Evolutionary conservation across 2,888 invertebrate species (phyloP).

Genomic region (Scaptomyza parva): DNA sequence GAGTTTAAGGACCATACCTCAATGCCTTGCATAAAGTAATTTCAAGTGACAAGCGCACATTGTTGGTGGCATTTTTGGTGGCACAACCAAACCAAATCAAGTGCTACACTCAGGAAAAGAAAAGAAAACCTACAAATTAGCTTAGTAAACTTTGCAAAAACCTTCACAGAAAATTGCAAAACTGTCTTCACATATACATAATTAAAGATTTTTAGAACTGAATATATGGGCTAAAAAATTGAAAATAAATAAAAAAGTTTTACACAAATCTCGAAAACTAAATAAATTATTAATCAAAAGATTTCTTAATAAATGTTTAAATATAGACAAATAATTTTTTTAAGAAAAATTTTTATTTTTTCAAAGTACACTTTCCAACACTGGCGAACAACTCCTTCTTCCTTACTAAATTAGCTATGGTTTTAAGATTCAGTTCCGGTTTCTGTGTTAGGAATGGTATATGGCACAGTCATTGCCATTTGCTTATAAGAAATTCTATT

Average conservation of each 20-base stretch:
- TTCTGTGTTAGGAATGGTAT: constrained; percentile 1
- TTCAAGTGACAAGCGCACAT: constrained; percentile 65
- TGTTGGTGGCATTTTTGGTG: constrained; percentile 63
- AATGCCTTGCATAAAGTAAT: constrained; percentile 65
- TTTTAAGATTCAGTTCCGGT: constrained; percentile 1
- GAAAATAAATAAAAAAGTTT: too few species aligned
- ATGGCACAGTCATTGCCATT: constrained; percentile 21
- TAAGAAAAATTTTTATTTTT: neutral
- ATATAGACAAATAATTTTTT: too few species aligned
- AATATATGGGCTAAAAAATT: too few species aligned
- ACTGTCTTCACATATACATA: too few species aligned
- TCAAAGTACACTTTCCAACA: neutral
- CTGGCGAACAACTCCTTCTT: neutral
- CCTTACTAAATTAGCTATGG: neutral
- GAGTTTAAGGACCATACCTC: constrained; percentile 21
- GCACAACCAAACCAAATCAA: constrained; percentile 20
- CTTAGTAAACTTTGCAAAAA: neutral
- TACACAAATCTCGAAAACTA: too few species aligned
- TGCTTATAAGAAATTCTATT: constrained; percentile 66
- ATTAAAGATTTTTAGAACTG: too few species aligned
- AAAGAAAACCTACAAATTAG: neutral
- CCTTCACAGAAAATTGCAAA: too few species aligned
- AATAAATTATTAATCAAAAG: too few species aligned
- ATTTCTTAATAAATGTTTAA: too few species aligned
- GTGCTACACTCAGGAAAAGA: constrained; percentile 1